Percentiles rank a stretch among this genome's conserved stretches.
These are phyloP conservation scores for Nymphalis io DNA, from an alignment of 1,140 invertebrate species.

Conservation along the genomic window DNA sequence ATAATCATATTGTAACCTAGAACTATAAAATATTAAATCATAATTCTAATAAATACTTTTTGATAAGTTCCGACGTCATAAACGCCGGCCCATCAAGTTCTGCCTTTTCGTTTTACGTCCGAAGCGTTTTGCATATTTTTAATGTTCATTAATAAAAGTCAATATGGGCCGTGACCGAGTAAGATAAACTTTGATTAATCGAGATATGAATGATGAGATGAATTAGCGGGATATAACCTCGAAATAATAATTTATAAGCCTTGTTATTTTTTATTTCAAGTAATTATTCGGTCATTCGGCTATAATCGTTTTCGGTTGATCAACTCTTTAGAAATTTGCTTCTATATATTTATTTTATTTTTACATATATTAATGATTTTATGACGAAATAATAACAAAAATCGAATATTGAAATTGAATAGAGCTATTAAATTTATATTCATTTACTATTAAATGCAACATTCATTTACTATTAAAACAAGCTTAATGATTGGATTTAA, in stretches of 20 bases:
- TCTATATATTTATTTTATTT: no score
- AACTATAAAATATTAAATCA: conserved; percentile 13
- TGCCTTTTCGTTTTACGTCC: conserved; percentile 36
- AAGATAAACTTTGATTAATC: conserved; percentile 44
- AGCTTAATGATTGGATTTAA: conserved; percentile 5
- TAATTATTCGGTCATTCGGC: conserved; percentile 7
- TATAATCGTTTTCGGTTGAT: conserved; percentile 12
- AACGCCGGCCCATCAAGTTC: conserved; percentile 27
- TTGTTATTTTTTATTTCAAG: conserved; percentile 1
- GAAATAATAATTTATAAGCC: conserved; percentile 16
- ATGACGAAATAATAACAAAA: no score
- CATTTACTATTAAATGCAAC: no score
- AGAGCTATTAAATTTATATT: not conserved
- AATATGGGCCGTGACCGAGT: conserved; percentile 42
- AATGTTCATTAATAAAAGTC: conserved; percentile 68
- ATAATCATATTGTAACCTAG: not conserved
- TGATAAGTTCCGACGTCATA: conserved; percentile 32
- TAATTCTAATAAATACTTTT: conserved; percentile 21
- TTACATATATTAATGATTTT: no score
- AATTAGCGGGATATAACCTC: conserved; percentile 30
- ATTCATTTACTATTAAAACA: not conserved
- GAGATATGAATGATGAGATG: conserved; percentile 31
- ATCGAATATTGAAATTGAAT: not conserved
- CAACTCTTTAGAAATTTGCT: not conserved
- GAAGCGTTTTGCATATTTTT: conserved; percentile 62